Evolutionary conservation across 2,113 vertebrate species (phyloP), one percentile per base, ranked within the genome.

Genomic region (Gallinago jamesoni): DNA sequence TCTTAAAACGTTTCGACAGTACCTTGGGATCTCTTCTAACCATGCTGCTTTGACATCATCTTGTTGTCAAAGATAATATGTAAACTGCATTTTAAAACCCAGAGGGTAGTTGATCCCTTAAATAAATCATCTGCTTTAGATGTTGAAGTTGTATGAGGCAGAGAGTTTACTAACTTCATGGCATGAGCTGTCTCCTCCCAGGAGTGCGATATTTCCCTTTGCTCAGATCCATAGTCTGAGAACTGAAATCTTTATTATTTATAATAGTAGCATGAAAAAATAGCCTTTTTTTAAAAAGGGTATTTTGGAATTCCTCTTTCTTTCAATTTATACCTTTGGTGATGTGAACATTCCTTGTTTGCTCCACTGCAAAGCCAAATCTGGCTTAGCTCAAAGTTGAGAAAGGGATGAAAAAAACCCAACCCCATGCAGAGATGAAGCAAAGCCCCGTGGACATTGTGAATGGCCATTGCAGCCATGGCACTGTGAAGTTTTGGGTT

Each of bases 301-400:
- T 13, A 0, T 75, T 69, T 90, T 82, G 47, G n/a, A 56, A 5
- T 14, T 52, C 6, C 7, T 30, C 4, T 52, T n/a, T n/a, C 31
- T 28, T 76, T 45, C 20, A 28, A 5, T n/a, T 81, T 35, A 4
- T 48, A 22, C 13, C 39, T 35, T 39, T 43, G 16, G 23, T 35
- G 15, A 41, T 17, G 8, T 14, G 41, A 68, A 19, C 0, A 2
- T 7, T 78, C 20, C 15, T 7, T 13, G 0, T 48, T 14, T 0
- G 0, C 47, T 48, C 8, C n/a, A 59, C 45, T 24, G 28, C 19
- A 45, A 79, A 48, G 15, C n/a, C 62, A 60, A 8, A 59, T 14
- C 39, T 68, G 16, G 30, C 7, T 56, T 60, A 68, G 13, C 47
- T 52, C 27, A 2, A 6, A 39, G 50, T 10, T 55, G 50, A 69